phyloP scores from a whole-genome alignment of 30 jellyfish, hydroid and myxozoan species.

The Nemopilema nomurai region DNA sequence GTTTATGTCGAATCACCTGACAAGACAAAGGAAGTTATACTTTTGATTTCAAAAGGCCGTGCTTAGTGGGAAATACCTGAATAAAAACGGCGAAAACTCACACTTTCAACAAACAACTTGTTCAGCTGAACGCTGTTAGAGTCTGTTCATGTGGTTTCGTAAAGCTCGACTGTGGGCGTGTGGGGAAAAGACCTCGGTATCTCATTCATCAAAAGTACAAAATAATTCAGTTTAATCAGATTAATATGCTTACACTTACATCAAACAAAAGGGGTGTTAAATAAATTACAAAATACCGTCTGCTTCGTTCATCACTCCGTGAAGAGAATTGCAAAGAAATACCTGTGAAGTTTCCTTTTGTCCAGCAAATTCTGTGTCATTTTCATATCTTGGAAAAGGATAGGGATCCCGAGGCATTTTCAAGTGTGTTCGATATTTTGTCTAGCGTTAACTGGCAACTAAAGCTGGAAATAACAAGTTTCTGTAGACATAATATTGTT shows the following conservation, averaged over 20 bases:
- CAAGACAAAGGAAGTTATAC: background rate
- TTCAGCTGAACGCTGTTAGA: no score
- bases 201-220: no score
- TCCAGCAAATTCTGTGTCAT: constrained; percentile 74
- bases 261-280: background rate
- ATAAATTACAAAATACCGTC: background rate
- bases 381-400: constrained; percentile 86
- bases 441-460: background rate
- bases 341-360: constrained; percentile 1
- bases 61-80: no score
- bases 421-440: background rate
- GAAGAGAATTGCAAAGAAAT: background rate
- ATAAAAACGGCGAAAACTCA: no score
- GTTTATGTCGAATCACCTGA: constrained; percentile 31
- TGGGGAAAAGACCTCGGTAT: background rate
- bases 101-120: no score
- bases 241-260: no score
- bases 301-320: background rate
- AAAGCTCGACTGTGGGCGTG: background rate
- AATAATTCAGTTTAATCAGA: no score
- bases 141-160: background rate
- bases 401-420: constrained; percentile 91
- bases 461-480: background rate
- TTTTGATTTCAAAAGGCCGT: background rate
- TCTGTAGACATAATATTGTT: background rate